Conservation (phyloP, 53 echinoderm and acorn worm genomes). For the Apostichopus leukothele region DNA sequence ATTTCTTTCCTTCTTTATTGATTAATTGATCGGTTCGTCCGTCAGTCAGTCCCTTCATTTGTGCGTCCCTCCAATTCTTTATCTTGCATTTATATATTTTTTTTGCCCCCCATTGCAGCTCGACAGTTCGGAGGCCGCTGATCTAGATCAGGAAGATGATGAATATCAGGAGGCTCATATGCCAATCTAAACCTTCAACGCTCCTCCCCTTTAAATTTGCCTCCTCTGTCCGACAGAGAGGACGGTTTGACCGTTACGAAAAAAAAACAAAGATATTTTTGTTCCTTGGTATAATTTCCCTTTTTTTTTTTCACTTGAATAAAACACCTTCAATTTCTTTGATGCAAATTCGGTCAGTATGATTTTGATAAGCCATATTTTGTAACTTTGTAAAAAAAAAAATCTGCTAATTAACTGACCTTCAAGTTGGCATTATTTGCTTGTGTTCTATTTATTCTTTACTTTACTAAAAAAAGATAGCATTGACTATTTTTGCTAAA, state of each 20-base stretch:
- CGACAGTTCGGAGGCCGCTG: slow-evolving; percentile 71
- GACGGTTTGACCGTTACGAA: background rate
- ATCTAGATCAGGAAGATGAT: slow-evolving; percentile 69
- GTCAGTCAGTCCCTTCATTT: no score
- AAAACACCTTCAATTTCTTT: background rate
- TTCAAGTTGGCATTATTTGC: no score
- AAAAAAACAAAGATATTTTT: background rate
- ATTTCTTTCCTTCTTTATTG: no score
- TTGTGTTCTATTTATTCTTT: no score
- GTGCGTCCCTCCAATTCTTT: background rate
- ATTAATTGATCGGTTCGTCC: no score
- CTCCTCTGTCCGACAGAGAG: background rate
- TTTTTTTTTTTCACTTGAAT: background rate
- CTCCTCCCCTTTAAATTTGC: background rate
- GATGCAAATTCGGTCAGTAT: background rate
- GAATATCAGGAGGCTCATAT: slow-evolving; percentile 81
- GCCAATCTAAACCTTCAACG: slow-evolving; percentile 46
- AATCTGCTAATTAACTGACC: no score
- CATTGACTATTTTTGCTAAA: no score
- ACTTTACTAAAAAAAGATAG: no score
- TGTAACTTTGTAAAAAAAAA: no score
- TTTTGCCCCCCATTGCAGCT: slow-evolving; percentile 55
- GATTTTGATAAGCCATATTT: no score
- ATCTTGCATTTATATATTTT: background rate
- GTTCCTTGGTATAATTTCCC: background rate